Evolutionary conservation across 2,113 vertebrate genomes (phyloP), one percentile per base, ranked within the genome.

Genomic region (Hylia prasina): DNA sequence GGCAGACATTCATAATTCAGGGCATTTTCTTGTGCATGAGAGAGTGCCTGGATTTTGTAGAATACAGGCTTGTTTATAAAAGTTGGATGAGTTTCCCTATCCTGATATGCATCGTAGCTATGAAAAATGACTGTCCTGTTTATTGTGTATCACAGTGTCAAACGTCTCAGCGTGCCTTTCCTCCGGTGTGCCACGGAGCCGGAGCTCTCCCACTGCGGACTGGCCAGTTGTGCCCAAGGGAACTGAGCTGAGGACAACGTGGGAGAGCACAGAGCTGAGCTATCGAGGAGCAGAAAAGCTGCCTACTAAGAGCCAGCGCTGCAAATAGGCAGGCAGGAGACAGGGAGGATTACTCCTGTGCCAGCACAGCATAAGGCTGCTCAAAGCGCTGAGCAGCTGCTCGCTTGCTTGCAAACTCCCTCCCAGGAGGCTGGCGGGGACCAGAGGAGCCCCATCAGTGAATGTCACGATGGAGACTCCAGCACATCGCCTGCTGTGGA

Each of bases 1-100:
- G 63, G 44, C 76, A 82, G 69, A 54, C 57, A 87, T 90, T 86
- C 65, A 68, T 83, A 94, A 95, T 92, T 92, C 54, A 80, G 45
- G 44, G 20, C 25, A 53, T 82, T 87, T 88, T 79, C 85, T 85
- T 39, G 22, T 89, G 54, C 93, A 31, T 51, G 48, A 87, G 42
- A 86, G 19, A 30, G 57, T 47, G 65, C 50, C 87, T 94, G 90
- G 71, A n/a, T 73, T 92, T 87, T 90, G 68, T 86, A 95, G 66
- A 80, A 80, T 48, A 83, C n/a, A 48, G 42, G 40, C n/a, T 94
- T 95, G 88, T 93, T 94, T 83, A 90, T 86, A 75, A 75, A 96
- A 96, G 88, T 93, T 93, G 82, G 45, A 77, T 91, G 82, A 90
- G 68, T 95, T 81, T 88, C 60, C 47, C 64, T 53, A 20, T 63